Evolutionary conservation across 1,140 invertebrate species (phyloP).

Genomic region (Penaeus vannamei): DNA sequence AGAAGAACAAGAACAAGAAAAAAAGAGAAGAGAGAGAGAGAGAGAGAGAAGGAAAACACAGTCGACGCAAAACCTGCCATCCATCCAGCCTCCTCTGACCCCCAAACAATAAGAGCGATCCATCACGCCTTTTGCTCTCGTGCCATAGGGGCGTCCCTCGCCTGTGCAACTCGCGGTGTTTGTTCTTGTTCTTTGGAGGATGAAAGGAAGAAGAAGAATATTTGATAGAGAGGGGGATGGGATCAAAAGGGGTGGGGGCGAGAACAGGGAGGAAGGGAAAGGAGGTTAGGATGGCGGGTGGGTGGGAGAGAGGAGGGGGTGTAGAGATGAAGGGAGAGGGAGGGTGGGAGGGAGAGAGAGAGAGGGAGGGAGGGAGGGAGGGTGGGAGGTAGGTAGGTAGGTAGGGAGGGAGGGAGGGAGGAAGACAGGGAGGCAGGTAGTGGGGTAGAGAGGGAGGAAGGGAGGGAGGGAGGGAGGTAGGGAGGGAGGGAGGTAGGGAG

Average conservation of each 20-base stretch:
- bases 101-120: too few species aligned
- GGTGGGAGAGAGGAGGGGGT: neutral
- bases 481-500: neutral
- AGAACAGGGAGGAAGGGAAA: slow-evolving; percentile 13
- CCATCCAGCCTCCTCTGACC: too few species aligned
- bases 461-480: neutral
- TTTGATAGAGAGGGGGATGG: neutral
- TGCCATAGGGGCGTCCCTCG: too few species aligned
- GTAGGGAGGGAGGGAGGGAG: neutral
- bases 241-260: neutral
- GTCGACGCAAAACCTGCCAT: too few species aligned
- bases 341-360: neutral
- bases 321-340: too few species aligned
- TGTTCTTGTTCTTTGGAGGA: too few species aligned
- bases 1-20: too few species aligned
- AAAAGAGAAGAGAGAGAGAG: neutral
- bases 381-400: neutral
- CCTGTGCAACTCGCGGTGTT: too few species aligned
- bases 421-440: neutral
- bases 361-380: neutral
- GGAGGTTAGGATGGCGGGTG: neutral
- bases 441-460: neutral
- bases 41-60: too few species aligned
- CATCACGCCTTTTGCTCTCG: too few species aligned
- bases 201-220: too few species aligned